A percentile compares a stretch with the other conserved stretches of the same genome.
These are phyloP conservation scores for Raja brachyura DNA, from an alignment of 2,113 vertebrate genomes.

Conservation along the genomic window DNA sequence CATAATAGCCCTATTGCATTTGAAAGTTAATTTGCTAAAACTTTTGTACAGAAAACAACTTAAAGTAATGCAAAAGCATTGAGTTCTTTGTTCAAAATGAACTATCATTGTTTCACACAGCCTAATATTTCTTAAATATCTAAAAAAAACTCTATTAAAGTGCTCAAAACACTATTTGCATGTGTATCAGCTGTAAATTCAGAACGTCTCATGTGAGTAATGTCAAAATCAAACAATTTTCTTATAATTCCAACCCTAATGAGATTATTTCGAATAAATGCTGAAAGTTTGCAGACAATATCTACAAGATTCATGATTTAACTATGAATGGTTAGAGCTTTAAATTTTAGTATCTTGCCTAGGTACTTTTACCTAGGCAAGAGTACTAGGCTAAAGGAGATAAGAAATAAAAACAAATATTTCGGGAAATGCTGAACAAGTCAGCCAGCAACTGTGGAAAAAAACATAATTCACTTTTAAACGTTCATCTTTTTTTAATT, in stretches of 20 bases:
- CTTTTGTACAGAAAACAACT: neutral
- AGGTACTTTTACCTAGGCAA: too few species aligned
- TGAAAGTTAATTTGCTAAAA: neutral
- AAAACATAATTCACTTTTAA: too few species aligned
- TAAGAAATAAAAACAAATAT: too few species aligned
- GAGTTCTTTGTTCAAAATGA: neutral
- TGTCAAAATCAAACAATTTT: slow-evolving; percentile 47
- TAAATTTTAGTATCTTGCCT: too few species aligned
- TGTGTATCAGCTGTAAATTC: slow-evolving; percentile 40
- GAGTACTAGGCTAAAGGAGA: too few species aligned
- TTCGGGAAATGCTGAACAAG: too few species aligned
- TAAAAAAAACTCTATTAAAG: neutral
- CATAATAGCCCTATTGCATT: neutral
- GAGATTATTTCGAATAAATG: slow-evolving; percentile 56
- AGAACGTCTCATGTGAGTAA: slow-evolving; percentile 55
- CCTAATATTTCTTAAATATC: neutral
- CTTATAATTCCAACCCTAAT: slow-evolving; percentile 61
- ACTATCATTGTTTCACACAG: neutral
- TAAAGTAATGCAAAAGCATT: neutral
- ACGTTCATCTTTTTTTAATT: too few species aligned
- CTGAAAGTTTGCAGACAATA: slow-evolving; percentile 50
- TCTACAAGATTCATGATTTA: slow-evolving; percentile 46
- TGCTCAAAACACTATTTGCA: neutral
- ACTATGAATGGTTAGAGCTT: slow-evolving; percentile 49
- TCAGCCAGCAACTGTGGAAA: too few species aligned